phyloP scores from a whole-genome alignment of 2,888 invertebrate species.

The Drosophila paracracens region DNA sequence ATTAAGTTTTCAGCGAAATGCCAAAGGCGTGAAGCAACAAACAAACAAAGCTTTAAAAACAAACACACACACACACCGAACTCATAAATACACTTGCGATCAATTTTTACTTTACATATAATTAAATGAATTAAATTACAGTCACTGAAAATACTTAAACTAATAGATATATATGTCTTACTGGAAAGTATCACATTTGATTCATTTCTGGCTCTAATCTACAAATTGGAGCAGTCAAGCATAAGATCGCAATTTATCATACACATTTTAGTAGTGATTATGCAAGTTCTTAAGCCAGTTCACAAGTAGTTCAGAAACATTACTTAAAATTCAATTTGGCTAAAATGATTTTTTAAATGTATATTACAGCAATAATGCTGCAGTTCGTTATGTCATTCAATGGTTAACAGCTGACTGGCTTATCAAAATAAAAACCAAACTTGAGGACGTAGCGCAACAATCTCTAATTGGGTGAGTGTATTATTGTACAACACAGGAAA shows the following conservation, averaged over 20 bases:
- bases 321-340: background rate
- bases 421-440: background rate
- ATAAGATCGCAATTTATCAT: background rate
- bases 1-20: constrained; percentile 80
- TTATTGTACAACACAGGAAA: constrained; percentile 65
- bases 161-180: too few species aligned
- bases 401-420: background rate
- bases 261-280: background rate
- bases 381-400: background rate
- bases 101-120: background rate
- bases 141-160: background rate
- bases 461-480: constrained; percentile 31
- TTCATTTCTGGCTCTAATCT: background rate
- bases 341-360: background rate
- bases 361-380: background rate
- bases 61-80: constrained; percentile 16
- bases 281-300: background rate
- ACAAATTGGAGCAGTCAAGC: background rate
- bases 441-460: background rate
- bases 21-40: constrained; percentile 79
- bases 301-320: background rate
- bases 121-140: background rate
- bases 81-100: constrained; percentile 25
- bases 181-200: background rate
- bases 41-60: constrained; percentile 11